These are phyloP conservation scores for Cyphotilapia sp. DNA, from an alignment of 2,113 vertebrate species.

Conservation along the genomic window DNA sequence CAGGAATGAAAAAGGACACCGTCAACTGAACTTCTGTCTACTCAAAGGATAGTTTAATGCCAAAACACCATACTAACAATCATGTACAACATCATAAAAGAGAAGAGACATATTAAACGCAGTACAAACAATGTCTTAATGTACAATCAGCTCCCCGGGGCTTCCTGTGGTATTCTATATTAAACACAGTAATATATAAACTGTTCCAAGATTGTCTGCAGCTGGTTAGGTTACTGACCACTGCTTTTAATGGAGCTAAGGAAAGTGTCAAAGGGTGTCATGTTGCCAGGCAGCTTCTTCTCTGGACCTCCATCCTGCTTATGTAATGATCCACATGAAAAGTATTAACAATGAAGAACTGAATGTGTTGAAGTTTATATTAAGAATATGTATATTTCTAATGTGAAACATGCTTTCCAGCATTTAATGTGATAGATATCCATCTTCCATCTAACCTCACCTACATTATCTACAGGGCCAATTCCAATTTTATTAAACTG, in stretches of 20 bases:
- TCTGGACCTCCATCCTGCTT: neutral
- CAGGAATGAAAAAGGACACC: neutral
- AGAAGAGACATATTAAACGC: conserved; percentile 57
- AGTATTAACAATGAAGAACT: neutral
- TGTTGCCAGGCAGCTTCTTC: neutral
- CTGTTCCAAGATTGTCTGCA: conserved; percentile 65
- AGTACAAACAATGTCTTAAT: conserved; percentile 63
- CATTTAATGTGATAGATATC: neutral
- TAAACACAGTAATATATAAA: conserved; percentile 9
- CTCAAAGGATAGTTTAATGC: conserved; percentile 74
- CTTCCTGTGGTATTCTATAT: conserved; percentile 12
- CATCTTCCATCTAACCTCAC: neutral
- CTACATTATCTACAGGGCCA: neutral
- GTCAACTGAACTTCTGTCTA: conserved; percentile 3
- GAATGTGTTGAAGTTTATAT: neutral
- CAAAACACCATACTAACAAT: conserved; percentile 75
- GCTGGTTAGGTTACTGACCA: conserved; percentile 39
- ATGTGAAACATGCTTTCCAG: neutral
- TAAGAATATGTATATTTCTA: neutral
- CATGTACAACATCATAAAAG: conserved; percentile 74
- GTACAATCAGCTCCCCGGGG: conserved; percentile 57
- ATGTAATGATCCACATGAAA: neutral
- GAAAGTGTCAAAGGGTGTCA: neutral
- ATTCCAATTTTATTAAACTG: conserved; percentile 2
- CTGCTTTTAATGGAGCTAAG: neutral